Percentiles rank a stretch among this genome's conserved stretches.
phyloP scores from a whole-genome alignment of 2,888 invertebrate genomes.

The Metacarcinus magister region DNA sequence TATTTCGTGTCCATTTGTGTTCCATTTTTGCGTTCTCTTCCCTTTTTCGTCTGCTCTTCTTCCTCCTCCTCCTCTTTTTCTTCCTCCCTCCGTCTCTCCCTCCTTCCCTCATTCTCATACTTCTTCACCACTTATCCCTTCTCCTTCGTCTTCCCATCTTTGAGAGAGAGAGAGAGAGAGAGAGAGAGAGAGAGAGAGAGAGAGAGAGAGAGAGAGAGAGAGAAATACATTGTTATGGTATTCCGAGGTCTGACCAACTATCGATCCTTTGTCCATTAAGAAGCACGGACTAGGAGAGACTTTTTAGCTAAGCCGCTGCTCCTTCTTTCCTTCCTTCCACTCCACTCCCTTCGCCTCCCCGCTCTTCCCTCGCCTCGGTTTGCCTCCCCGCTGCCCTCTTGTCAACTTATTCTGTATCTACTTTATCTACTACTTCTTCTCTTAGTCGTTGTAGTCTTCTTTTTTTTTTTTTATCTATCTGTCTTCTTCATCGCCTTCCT shows the following conservation, averaged over 20 bases:
- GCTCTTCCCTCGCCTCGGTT: background rate
- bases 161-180: background rate
- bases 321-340: background rate
- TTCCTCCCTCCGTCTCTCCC: too few relatives aligned
- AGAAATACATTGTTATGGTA: too few relatives aligned
- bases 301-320: background rate
- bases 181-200: background rate
- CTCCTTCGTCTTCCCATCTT: too few relatives aligned
- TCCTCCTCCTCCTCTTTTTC: too few relatives aligned
- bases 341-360: background rate
- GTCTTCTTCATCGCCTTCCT: too few relatives aligned
- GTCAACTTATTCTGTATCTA: fast-evolving
- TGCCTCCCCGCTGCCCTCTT: background rate
- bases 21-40: too few relatives aligned
- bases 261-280: background rate
- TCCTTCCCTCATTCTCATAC: too few relatives aligned
- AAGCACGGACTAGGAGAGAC: background rate
- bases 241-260: background rate
- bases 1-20: too few relatives aligned
- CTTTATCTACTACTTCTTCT: background rate
- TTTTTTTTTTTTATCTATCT: background rate
- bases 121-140: too few relatives aligned
- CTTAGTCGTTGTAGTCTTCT: background rate
- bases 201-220: background rate
- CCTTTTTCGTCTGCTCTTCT: too few relatives aligned